Base-by-base conservation (phyloP, 2,113 vertebrate genomes). In the Gymnarchus niloticus region DNA sequence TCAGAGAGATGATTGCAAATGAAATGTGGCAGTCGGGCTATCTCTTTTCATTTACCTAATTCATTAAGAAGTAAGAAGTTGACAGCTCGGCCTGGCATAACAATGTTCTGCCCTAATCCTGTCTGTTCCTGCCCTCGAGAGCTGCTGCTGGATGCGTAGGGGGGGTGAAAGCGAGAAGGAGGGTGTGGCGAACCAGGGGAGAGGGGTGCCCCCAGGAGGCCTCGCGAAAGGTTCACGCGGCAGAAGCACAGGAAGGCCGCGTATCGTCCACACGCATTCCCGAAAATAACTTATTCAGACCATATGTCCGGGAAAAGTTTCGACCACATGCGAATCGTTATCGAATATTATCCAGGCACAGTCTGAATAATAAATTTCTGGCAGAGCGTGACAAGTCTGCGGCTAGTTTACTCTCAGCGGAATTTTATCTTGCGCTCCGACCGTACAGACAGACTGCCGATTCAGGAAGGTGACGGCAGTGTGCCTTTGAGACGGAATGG, bases 1-100 rank as follows among this genome's bases (percentile, higher is more conserved):
- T 88, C 87, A 87, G 57, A 33, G 77, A 82, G 86, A 81, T 59
- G 78, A 85, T 78, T 65, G 83, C 81, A 88, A 89, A 90, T 89
- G 28, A 89, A 89, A 90, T 86, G 83, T 88, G 87, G 85, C 88
- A 87, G 88, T 76, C 83, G 76, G 81, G 85, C 61, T 41, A 81
- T 85, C 86, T 87, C 87, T 86, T 87, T 88, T 87, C 89, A 88
- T 88, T 89, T 89, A 76, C 87, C 82, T 88, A 87, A 89, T 88
- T 89, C 86, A 87, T 90, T 87, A 89, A 83, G 41, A 84, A 86
- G 82, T 84, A 87, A 82, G 86, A 44, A 77, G 54, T 81, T 65
- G 65, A 88, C 85, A 86, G 85, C 87, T 85, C 76, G 41, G 57
- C 83, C 82, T 14, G 37, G 80, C 44, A 81, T 86, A 48, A 86